Percentiles rank a stretch among this genome's conserved stretches.
Evolutionary conservation across 2,113 vertebrate species (phyloP).

Genomic region (Prunella fulvescens): DNA sequence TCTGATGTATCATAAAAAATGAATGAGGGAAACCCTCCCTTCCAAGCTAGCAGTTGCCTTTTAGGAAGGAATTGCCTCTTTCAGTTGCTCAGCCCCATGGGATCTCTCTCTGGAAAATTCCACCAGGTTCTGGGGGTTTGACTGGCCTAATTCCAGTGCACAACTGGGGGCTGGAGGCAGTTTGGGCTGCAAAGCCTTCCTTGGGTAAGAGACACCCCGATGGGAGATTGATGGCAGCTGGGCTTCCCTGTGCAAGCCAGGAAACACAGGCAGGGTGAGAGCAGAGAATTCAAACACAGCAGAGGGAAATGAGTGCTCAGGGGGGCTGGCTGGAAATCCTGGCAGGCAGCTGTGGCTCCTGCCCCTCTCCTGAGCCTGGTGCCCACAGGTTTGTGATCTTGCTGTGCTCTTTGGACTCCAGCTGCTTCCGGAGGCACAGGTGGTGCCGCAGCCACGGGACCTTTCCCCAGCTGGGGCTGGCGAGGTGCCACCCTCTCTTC

Average conservation of each 20-base stretch:
- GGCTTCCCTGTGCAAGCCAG: not conserved
- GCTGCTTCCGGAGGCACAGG: not conserved
- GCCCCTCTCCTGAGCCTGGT: not conserved
- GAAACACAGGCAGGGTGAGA: not conserved
- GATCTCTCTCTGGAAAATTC: not conserved
- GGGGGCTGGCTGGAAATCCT: not conserved
- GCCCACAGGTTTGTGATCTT: not conserved
- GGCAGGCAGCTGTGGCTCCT: not conserved
- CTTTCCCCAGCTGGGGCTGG: not conserved
- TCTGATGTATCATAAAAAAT: not conserved
- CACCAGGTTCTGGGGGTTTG: not conserved
- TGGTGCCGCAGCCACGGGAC: not conserved
- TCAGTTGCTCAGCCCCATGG: not conserved
- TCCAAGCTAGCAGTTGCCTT: not conserved
- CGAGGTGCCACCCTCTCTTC: not conserved
- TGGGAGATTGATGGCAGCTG: not conserved
- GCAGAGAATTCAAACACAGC: not conserved
- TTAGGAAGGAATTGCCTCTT: not conserved
- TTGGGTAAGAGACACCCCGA: not conserved
- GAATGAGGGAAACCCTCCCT: not conserved
- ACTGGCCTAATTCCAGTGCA: not conserved
- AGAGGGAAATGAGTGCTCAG: not conserved
- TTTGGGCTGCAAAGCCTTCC: not conserved
- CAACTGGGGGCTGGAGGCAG: not conserved
- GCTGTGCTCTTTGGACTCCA: slow-evolving; percentile 9